These are phyloP conservation scores for Tenodera sinensis DNA, from an alignment of 2,888 invertebrate genomes.

Conservation along the genomic window DNA sequence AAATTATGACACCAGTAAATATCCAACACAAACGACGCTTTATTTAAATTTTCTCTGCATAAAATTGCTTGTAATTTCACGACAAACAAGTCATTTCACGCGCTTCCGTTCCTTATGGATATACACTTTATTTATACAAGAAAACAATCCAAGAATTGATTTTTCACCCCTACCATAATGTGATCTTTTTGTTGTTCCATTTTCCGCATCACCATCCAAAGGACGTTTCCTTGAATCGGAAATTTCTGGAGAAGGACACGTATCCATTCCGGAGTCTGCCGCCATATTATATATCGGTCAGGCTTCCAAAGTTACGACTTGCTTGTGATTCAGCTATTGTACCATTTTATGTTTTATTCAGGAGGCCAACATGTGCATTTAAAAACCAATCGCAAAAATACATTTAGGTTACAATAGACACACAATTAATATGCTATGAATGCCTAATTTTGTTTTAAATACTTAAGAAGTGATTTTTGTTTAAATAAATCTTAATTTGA, in stretches of 20 bases:
- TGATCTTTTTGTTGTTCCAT: constrained; percentile 84
- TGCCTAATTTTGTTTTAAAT: too few relatives aligned
- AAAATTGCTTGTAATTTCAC: neutral
- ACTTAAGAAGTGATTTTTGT: too few relatives aligned
- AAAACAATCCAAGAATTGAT: neutral
- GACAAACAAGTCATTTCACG: neutral
- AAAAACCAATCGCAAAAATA: neutral
- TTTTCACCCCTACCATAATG: constrained; percentile 81
- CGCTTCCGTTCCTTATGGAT: neutral
- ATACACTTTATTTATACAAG: neutral
- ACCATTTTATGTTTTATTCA: neutral
- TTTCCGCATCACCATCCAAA: constrained; percentile 81
- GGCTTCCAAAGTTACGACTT: neutral
- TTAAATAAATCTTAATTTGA: too few relatives aligned
- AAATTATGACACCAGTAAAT: too few relatives aligned
- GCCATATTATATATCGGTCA: constrained; percentile 61
- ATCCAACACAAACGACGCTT: neutral
- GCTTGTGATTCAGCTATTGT: neutral
- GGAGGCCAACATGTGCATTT: neutral
- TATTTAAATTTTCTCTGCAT: neutral
- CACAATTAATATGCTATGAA: too few relatives aligned
- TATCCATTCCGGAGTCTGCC: constrained; percentile 90
- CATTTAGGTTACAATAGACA: too few relatives aligned
- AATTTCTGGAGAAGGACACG: constrained; percentile 89
- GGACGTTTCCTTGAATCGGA: constrained; percentile 87